Conservation (phyloP, 2,888 invertebrate species). For the Agrotis exclamationis region DNA sequence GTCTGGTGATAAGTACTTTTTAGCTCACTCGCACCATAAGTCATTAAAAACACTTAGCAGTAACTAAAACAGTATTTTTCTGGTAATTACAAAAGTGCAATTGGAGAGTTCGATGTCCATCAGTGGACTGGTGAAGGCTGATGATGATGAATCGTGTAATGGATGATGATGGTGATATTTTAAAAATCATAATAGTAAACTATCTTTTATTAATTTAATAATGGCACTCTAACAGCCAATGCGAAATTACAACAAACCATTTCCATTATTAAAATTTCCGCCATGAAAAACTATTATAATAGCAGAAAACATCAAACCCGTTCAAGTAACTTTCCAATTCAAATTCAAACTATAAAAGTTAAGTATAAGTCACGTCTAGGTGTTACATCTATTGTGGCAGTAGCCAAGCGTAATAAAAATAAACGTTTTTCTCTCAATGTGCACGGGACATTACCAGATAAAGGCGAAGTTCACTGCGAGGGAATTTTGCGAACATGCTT, state of each 20-base stretch:
- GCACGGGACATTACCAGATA: constrained; percentile 67
- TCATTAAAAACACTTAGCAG: background rate
- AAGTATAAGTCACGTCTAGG: constrained; percentile 72
- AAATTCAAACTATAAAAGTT: constrained; percentile 64
- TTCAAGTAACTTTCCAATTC: constrained; percentile 64
- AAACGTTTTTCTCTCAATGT: constrained; percentile 70
- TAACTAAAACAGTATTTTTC: background rate
- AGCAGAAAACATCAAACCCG: constrained; percentile 57
- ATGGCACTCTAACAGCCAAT: constrained; percentile 25
- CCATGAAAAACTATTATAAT: constrained; percentile 57
- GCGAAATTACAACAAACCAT: constrained; percentile 27
- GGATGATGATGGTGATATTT: too few relatives aligned
- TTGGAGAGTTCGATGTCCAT: too few relatives aligned
- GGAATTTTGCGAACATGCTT: constrained; percentile 47
- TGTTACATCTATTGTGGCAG: constrained; percentile 66
- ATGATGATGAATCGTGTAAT: too few relatives aligned
- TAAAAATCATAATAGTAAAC: constrained; percentile 23
- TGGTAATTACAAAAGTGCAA: background rate
- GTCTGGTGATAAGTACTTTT: background rate
- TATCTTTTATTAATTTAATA: constrained; percentile 23
- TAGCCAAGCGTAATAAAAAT: constrained; percentile 72
- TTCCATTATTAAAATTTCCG: constrained; percentile 48
- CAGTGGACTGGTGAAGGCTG: too few relatives aligned
- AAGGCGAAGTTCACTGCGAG: constrained; percentile 60
- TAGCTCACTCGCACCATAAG: background rate